Evolutionary conservation across 2,113 vertebrate species (phyloP).

Genomic region (Phyllostomus discolor): DNA sequence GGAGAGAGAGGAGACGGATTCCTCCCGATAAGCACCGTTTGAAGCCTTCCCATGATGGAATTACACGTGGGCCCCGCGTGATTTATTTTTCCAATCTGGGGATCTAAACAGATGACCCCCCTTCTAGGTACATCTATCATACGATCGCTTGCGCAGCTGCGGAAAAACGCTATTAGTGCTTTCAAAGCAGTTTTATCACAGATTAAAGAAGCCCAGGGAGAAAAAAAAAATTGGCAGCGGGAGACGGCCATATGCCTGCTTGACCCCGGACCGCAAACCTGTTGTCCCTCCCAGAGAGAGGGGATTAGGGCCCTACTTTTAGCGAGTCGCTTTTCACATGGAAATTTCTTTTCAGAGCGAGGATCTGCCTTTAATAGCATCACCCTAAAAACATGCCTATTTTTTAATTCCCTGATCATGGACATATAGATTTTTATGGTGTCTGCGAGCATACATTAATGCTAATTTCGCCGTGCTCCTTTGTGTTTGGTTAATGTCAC

Average conservation of each 20-base stretch:
- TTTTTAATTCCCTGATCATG: conserved; percentile 83
- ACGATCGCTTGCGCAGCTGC: conserved; percentile 79
- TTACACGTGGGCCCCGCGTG: conserved; percentile 44
- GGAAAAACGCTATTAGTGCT: conserved; percentile 77
- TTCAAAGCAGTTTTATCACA: conserved; percentile 80
- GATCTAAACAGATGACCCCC: conserved; percentile 77
- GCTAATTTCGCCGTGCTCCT: conserved; percentile 85
- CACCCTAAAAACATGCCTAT: conserved; percentile 82
- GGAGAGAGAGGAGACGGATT: not conserved
- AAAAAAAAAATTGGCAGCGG: conserved; percentile 75
- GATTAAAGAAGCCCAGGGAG: conserved; percentile 73
- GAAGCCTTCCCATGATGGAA: conserved; percentile 58
- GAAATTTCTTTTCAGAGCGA: conserved; percentile 84
- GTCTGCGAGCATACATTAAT: conserved; percentile 85
- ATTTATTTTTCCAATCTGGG: conserved; percentile 78
- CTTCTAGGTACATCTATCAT: conserved; percentile 73
- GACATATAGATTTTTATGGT: conserved; percentile 87
- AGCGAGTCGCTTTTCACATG: conserved; percentile 86
- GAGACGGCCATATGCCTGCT: conserved; percentile 83
- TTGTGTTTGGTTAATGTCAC: conserved; percentile 89
- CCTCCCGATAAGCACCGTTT: conserved; percentile 12
- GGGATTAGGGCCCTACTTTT: conserved; percentile 82
- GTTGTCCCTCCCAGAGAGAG: conserved; percentile 81
- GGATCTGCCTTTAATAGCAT: conserved; percentile 83
- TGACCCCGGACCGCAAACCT: conserved; percentile 86